These are phyloP conservation scores for Macrobrachium rosenbergii DNA, from an alignment of 1,140 invertebrate species.

Conservation along the genomic window DNA sequence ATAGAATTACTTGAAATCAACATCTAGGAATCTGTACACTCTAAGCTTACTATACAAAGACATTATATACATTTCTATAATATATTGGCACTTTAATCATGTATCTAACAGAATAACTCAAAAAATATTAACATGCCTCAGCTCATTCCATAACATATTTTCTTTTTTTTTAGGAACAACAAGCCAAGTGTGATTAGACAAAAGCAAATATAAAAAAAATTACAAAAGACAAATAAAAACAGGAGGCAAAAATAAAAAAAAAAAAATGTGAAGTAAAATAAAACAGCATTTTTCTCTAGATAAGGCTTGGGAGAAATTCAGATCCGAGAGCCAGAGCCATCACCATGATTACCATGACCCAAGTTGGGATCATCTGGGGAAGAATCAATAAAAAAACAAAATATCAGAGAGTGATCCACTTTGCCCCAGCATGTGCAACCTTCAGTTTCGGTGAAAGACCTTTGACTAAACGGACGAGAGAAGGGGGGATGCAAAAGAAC, in stretches of 20 bases:
- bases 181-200: neutral
- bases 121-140: too few species aligned
- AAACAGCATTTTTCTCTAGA: constrained; percentile 34
- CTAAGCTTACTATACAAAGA: too few species aligned
- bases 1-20: too few species aligned
- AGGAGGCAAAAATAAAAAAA: constrained; percentile 7
- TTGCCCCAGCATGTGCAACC: constrained; percentile 21
- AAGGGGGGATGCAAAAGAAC: neutral
- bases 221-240: too few species aligned
- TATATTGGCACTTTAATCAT: too few species aligned
- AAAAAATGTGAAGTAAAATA: neutral
- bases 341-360: constrained; percentile 58
- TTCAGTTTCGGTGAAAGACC: constrained; percentile 32
- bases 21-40: too few species aligned
- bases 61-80: too few species aligned
- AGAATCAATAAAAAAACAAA: constrained; percentile 53
- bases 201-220: neutral
- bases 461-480: too few species aligned
- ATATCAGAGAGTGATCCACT: constrained; percentile 49
- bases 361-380: constrained; percentile 56
- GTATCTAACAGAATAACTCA: too few species aligned
- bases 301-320: constrained; percentile 46
- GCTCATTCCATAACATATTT: neutral
- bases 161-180: neutral
- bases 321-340: constrained; percentile 52